These are phyloP conservation scores for Enteromius trimaculatus DNA, from an alignment of 2,797 vertebrate genomes.

Conservation along the genomic window DNA sequence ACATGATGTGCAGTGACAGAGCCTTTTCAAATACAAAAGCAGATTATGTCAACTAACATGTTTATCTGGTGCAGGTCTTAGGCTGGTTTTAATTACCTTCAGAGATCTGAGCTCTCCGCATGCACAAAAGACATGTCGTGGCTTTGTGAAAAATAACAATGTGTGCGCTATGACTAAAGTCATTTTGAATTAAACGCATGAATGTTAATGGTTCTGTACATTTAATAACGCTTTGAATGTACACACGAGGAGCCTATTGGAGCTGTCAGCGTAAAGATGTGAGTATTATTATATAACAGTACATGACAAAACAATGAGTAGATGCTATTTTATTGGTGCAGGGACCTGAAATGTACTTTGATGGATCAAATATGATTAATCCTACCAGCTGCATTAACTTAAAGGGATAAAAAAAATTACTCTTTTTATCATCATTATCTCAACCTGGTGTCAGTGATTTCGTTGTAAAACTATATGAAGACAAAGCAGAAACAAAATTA, in stretches of 20 bases:
- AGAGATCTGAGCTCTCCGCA: constrained; percentile 35
- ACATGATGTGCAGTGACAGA: constrained; percentile 17
- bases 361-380: background rate
- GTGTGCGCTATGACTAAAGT: constrained; percentile 19
- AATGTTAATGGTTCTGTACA: constrained; percentile 34
- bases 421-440: background rate
- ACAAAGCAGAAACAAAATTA: background rate
- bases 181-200: constrained; percentile 29
- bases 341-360: background rate
- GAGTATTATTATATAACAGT: constrained; percentile 1
- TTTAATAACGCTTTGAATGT: constrained; percentile 35
- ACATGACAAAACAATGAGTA: constrained; percentile 11
- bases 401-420: background rate
- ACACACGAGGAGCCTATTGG: background rate
- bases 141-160: constrained; percentile 36
- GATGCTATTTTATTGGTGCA: background rate
- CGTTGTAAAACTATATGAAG: no score
- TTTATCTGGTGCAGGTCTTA: constrained; percentile 40
- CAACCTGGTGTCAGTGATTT: background rate
- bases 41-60: constrained; percentile 43
- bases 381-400: background rate
- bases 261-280: constrained; percentile 9
- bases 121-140: background rate
- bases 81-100: constrained; percentile 40
- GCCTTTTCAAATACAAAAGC: constrained; percentile 32